Base-by-base conservation (phyloP, 1,140 invertebrate species). In the Eufriesea mexicana region DNA sequence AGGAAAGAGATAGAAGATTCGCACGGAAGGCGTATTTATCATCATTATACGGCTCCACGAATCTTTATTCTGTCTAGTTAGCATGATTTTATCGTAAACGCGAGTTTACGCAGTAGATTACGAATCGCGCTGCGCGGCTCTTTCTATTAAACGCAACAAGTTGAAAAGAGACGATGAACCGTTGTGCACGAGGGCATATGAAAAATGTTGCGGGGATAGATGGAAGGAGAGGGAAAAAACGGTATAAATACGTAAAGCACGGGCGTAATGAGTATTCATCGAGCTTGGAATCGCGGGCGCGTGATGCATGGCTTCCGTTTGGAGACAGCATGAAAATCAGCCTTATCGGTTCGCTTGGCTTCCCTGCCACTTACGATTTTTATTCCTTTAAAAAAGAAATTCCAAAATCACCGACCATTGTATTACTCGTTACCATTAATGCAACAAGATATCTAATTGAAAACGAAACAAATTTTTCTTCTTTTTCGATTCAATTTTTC, bases 251-350 rank as follows among this genome's bases (percentile, higher is more conserved):
- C 18, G 54, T 68, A 57, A 82, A 76, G 54, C 62, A 49, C 25
- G 20, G 4, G 42, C 64, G 28, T 54, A 68, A 77, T 42, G 80
- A 76, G 55, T 59, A 70, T 51, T 18, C 64, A 62, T 70, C 64
- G 9, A 77, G 64, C 28, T 12, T 7, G n/a, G 16, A 77, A 75
- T 54, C 12, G 73, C 20, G 35, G 51, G 0, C 16, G 18, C 5
- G 7, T 76, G 73, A 82, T 68, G 12, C 18, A 77, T 45, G 55
- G 9, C 28, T 82, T 77, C 80, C 80, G 72, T 55, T 66, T 61
- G 72, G 25, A 47, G 73, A 59, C 62, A 67, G 54, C 79, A 59
- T 28, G 42, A 66, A 82, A 67, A 57, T 75, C 35, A 64, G 23
- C 47, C 28, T 55, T 67, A 66, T 67, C 64, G 67, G 23, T 51